Evolutionary conservation across 2,888 invertebrate genomes (phyloP).

Genomic region (Lamproptera curius): DNA sequence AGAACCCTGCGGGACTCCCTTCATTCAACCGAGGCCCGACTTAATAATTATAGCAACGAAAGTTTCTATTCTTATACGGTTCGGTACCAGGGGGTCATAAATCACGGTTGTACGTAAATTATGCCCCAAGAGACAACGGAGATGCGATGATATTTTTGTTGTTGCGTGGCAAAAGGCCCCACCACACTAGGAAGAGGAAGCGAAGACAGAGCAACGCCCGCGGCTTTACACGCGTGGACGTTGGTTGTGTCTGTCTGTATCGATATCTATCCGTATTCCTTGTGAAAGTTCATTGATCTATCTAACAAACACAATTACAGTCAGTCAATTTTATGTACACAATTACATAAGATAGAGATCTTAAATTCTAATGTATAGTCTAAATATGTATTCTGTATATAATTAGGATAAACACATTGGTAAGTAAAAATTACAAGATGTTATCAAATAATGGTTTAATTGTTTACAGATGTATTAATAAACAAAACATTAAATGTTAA

Average conservation of each 20-base stretch:
- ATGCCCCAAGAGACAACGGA: constrained; percentile 13
- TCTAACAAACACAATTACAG: too few relatives aligned
- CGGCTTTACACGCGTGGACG: constrained; percentile 31
- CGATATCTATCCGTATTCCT: constrained; percentile 5
- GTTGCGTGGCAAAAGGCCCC: constrained; percentile 29
- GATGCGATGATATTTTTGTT: constrained; percentile 14
- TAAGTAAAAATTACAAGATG: too few relatives aligned
- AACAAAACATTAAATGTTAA: too few relatives aligned
- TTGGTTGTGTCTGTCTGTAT: constrained; percentile 26
- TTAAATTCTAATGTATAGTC: too few relatives aligned
- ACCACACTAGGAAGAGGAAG: constrained; percentile 35
- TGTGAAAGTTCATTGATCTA: constrained; percentile 8
- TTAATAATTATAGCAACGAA: background rate
- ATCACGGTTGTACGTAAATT: constrained; percentile 18
- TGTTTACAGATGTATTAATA: too few relatives aligned
- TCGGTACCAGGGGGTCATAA: constrained; percentile 5
- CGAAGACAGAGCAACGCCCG: constrained; percentile 27
- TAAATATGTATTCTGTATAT: too few relatives aligned
- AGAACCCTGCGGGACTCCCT: too few relatives aligned
- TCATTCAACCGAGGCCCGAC: too few relatives aligned
- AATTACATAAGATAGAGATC: too few relatives aligned
- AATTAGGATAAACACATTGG: too few relatives aligned
- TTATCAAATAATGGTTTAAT: too few relatives aligned
- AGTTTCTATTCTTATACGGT: constrained; percentile 1
- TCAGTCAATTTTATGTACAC: too few relatives aligned